Base-by-base conservation (phyloP, 2,113 vertebrate species). In the Procavia capensis region DNA sequence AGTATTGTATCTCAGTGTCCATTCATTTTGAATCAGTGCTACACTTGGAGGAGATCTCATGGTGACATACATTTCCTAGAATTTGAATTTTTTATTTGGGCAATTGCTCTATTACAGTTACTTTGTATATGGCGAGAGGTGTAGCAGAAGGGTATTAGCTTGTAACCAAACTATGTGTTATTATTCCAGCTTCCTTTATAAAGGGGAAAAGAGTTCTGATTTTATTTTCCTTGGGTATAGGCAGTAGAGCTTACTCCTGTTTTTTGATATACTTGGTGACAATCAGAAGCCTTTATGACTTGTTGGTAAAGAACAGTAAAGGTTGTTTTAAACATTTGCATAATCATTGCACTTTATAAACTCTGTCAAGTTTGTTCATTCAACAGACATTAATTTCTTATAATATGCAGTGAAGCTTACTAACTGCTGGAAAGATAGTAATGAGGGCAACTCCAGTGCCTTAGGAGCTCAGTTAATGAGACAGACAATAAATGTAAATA, bases 231-330 rank as follows among this genome's bases (percentile, higher is more conserved):
- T 84, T 89, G 63, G 19, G 13, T 84, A 13, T 66, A 54, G 9
- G 27, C n/a, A 88, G 34, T 75, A 85, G 43, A 88, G 2, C 85
- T 80, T 80, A 57, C 45, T 86, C 16, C 9, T 80, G 45, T 84
- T 59, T 75, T 39, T 93, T 91, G 57, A 59, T 81, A 76, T 88
- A 63, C 27, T 85, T 95, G 50, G 34, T 72, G 63, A 72, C 24
- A 64, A n/a, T 72, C 25, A 90, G 41, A 94, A 85, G 22, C 6
- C 96, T 96, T 92, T 95, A 29, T 95, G 85, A 91, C 20, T 95
- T 43, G 45, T 79, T 83, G 34, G 68, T 95, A 78, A 82, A 93
- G 83, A 81, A 25, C 29, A 70, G 17, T 50, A 45, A 80, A 97
- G 54, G 27, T 39, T 88, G 29, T 94, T 91, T 74, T 94, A 84